A percentile compares a stretch with the other conserved stretches of the same genome.
Evolutionary conservation across 2,888 invertebrate genomes (phyloP).

Genomic region (Ceriagrion tenellum): DNA sequence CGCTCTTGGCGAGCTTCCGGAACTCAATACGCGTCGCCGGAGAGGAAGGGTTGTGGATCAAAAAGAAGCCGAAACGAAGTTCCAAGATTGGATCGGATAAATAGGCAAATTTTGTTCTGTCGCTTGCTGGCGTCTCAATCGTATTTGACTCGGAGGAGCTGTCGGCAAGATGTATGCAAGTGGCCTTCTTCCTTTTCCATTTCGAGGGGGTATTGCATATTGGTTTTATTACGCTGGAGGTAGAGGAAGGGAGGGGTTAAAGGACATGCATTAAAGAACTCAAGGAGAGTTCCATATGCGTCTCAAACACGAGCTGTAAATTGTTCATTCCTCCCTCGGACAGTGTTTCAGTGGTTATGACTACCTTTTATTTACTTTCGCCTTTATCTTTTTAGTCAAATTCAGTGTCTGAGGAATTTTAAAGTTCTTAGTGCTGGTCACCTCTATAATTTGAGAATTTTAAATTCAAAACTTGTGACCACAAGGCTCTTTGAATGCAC

Average conservation of each 20-base stretch:
- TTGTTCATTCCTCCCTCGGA: neutral
- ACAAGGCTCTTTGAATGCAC: too few relatives aligned
- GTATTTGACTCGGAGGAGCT: neutral
- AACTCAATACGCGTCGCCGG: neutral
- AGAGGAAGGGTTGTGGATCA: neutral
- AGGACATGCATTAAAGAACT: neutral
- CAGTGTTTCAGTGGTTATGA: too few relatives aligned
- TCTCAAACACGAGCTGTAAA: neutral
- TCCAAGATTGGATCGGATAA: neutral
- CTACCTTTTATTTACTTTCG: too few relatives aligned
- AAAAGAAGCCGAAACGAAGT: neutral
- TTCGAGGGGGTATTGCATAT: neutral
- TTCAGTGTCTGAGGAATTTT: too few relatives aligned
- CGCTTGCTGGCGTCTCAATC: neutral
- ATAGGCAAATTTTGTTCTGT: neutral
- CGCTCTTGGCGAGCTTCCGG: neutral
- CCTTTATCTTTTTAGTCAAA: too few relatives aligned
- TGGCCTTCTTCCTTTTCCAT: neutral
- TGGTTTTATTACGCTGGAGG: neutral
- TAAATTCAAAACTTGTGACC: too few relatives aligned
- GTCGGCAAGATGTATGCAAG: neutral
- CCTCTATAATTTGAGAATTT: too few relatives aligned
- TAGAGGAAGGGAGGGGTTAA: neutral
- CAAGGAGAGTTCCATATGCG: neutral
- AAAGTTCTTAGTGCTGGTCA: too few relatives aligned